Base-by-base conservation (phyloP, 1,140 invertebrate genomes). In the Drosophila suzukii region DNA sequence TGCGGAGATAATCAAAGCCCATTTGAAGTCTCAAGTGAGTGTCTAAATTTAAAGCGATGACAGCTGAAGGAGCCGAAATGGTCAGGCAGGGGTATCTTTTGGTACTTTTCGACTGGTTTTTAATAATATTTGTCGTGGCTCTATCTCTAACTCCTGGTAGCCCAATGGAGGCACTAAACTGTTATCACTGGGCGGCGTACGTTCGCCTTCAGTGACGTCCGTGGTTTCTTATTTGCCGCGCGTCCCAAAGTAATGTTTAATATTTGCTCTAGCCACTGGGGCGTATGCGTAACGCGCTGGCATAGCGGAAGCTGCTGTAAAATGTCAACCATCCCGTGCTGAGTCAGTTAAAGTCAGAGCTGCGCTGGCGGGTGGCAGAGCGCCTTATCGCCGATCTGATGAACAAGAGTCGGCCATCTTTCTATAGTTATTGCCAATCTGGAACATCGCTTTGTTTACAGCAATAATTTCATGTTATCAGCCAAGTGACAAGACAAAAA, bases 31-130 rank as follows among this genome's bases (percentile, higher is more conserved):
- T 79, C 53, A 61, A 80, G 61, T 76, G 66, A 34, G 53, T 24
- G 67, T 41, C 81, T 85, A 85, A 84, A 76, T 57, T 83, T 83
- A 85, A 72, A 73, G 15, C 76, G 17, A 44, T 80, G 81, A 83
- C 81, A 71, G 66, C 55, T 17, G 43, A 72, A 50, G 20, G 36
- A 41, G 46, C 61, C 53, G 76, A 66, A 66, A 70, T 79, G 70
- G 53, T 60, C 66, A 63, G 32, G 30, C 7, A 6, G 20, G 12
- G 47, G 43, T 80, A 46, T 71, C 61, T 79, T 41, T 39, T 51
- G 44, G 32, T 34, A 10, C 53, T 57, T 58, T 76, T 38, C 43
- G 38, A 34, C 41, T 27, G 8, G 24, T 47, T 49, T 62, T 43
- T 49, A 62, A 34, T 56, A 63, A 24, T 39, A 62, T 30, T 74